Percentiles rank a stretch among this genome's conserved stretches.
phyloP scores from a whole-genome alignment of 2,113 vertebrate species.

The Marcusenius ussheri region DNA sequence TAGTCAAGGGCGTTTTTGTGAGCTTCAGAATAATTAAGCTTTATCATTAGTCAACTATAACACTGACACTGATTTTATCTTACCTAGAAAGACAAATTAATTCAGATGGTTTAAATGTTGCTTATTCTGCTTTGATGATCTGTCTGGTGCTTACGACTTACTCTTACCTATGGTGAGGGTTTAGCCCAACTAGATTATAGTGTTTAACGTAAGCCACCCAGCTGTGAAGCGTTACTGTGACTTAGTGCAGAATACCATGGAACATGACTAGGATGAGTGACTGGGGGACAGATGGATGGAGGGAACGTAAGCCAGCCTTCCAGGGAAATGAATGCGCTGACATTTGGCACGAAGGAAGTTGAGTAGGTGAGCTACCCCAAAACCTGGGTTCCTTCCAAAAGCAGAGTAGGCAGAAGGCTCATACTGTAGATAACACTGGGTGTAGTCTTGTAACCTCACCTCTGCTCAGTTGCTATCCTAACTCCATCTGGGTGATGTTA shows the following conservation, averaged over 20 bases:
- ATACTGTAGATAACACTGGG: not conserved
- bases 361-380: not conserved
- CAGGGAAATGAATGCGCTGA: not conserved
- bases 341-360: not conserved
- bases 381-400: not conserved
- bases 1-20: not conserved
- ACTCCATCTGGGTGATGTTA: not conserved
- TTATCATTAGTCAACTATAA: not conserved
- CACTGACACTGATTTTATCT: not conserved
- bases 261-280: not conserved
- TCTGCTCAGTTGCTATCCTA: not conserved
- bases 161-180: not conserved
- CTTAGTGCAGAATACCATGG: not conserved
- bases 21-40: not conserved
- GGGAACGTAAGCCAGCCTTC: not conserved
- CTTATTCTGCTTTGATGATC: not conserved
- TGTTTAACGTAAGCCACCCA: not conserved
- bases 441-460: not conserved
- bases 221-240: not conserved
- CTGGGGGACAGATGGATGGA: not conserved
- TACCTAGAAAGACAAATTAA: not conserved
- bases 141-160: not conserved
- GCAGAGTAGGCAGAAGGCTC: not conserved
- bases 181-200: not conserved
- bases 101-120: not conserved